phyloP scores from a whole-genome alignment of 2,888 invertebrate genomes.

The Epinotia nisella region DNA sequence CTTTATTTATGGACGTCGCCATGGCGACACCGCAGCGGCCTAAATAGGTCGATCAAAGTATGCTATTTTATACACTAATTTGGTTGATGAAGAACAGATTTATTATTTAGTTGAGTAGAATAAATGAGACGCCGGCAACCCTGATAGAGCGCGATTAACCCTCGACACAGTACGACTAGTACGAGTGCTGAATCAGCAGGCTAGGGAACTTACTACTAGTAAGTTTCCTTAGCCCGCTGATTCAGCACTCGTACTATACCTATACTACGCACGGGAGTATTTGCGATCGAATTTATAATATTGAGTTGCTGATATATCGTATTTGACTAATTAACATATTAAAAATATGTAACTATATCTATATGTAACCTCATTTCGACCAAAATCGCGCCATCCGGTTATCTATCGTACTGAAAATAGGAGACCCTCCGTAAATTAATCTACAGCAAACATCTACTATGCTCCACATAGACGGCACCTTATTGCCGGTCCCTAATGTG shows the following conservation, averaged over 20 bases:
- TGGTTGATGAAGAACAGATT: not conserved
- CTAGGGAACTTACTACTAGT: not conserved
- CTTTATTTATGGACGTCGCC: constrained; percentile 50
- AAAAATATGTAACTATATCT: no score
- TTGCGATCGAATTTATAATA: not conserved
- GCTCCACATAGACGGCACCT: not conserved
- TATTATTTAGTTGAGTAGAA: constrained; percentile 10
- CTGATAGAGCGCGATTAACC: constrained; percentile 12
- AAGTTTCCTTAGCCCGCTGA: no score
- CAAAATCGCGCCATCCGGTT: not conserved
- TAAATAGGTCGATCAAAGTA: constrained; percentile 23
- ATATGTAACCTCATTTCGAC: not conserved
- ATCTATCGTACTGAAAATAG: not conserved
- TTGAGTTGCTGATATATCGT: not conserved
- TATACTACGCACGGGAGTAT: no score
- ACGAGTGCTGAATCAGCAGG: not conserved
- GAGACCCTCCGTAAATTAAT: not conserved
- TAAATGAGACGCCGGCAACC: constrained; percentile 12
- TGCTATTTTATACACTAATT: constrained; percentile 7
- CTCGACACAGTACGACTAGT: not conserved
- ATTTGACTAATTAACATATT: not conserved
- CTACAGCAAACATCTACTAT: not conserved
- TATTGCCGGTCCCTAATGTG: constrained; percentile 12
- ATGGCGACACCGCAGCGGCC: constrained; percentile 54
- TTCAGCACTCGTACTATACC: no score